A percentile compares a stretch with the other conserved stretches of the same genome.
These are phyloP conservation scores for Falco naumanni DNA, from an alignment of 2,797 vertebrate genomes.

Conservation along the genomic window DNA sequence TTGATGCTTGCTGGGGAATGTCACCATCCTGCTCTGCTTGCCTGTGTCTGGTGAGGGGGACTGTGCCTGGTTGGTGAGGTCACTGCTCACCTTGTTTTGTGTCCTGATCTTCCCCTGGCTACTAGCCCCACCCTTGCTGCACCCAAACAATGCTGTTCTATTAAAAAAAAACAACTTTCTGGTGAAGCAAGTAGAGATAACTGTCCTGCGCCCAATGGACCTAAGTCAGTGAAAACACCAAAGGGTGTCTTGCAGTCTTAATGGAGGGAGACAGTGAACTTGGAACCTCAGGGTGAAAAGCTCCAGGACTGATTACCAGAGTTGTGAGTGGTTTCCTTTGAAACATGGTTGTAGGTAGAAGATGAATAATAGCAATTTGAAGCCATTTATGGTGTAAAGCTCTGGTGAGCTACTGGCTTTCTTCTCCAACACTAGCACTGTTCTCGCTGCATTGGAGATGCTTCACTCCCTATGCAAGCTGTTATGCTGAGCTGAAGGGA, in stretches of 20 bases:
- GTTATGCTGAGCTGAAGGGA: neutral
- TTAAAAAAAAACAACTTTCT: neutral
- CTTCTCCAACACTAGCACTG: neutral
- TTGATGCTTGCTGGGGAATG: neutral
- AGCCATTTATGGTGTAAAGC: neutral
- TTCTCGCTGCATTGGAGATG: neutral
- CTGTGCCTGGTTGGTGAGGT: neutral
- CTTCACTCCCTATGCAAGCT: neutral
- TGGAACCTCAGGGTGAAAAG: neutral
- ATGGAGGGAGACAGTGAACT: neutral
- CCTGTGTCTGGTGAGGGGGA: neutral
- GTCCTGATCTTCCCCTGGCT: neutral
- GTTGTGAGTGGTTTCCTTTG: neutral
- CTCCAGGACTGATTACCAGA: neutral
- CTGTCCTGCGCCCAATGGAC: neutral
- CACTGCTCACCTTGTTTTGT: neutral
- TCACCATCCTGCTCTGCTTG: neutral
- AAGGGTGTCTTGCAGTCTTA: neutral
- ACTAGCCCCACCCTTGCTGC: neutral
- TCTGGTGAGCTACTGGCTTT: neutral
- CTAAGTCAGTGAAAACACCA: neutral
- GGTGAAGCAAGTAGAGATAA: neutral
- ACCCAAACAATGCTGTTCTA: neutral
- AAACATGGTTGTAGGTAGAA: neutral
- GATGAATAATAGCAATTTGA: neutral